A percentile compares a stretch with the other conserved stretches of the same genome.
These are phyloP conservation scores for Sceloporus tristichus DNA, from an alignment of 2,113 vertebrate species.

Conservation along the genomic window DNA sequence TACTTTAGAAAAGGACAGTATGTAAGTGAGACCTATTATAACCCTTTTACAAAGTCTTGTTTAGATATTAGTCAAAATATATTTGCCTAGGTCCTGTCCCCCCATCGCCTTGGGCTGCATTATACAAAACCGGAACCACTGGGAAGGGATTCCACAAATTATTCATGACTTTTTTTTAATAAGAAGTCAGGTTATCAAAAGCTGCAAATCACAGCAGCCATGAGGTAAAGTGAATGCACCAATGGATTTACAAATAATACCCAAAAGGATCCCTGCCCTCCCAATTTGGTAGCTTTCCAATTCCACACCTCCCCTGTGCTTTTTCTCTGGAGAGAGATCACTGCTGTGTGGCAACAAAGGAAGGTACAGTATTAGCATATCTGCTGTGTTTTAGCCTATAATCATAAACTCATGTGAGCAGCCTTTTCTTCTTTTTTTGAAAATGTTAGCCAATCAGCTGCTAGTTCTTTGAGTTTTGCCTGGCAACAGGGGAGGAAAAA, in stretches of 20 bases:
- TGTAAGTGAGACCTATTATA: background rate
- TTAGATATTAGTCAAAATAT: background rate
- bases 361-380: slow-evolving; percentile 45
- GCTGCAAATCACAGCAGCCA: background rate
- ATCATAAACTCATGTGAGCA: slow-evolving; percentile 61
- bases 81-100: background rate
- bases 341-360: slow-evolving; percentile 59
- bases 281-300: slow-evolving; percentile 22
- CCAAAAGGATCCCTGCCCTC: background rate
- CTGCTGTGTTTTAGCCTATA: slow-evolving; percentile 61
- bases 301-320: background rate
- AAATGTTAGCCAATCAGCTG: slow-evolving; percentile 72
- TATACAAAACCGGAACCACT: background rate
- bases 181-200: fast-evolving
- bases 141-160: slow-evolving; percentile 24
- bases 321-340: slow-evolving; percentile 31
- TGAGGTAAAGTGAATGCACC: background rate
- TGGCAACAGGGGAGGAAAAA: slow-evolving; percentile 74
- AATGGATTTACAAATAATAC: background rate
- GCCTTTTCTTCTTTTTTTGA: slow-evolving; percentile 57
- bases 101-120: background rate
- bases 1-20: fast-evolving
- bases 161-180: background rate
- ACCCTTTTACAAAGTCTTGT: background rate
- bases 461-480: slow-evolving; percentile 73